Conservation (phyloP, 2,797 vertebrate genomes). For the Notolepis coatsorum region DNA sequence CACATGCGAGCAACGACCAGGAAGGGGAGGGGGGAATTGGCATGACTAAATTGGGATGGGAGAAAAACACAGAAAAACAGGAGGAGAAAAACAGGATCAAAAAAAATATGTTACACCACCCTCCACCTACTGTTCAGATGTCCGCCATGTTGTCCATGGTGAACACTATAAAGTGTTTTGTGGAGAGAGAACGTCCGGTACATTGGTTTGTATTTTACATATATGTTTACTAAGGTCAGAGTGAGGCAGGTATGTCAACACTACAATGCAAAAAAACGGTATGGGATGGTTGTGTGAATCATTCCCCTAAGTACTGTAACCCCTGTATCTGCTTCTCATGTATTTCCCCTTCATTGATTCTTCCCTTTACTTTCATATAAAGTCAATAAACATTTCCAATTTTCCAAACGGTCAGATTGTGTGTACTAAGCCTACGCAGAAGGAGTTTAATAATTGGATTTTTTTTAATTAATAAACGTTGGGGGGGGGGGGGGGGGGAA, state of each 20-base stretch:
- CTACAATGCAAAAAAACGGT: constrained; percentile 28
- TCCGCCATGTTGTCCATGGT: not conserved
- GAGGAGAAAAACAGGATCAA: too few relatives aligned
- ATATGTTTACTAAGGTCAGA: constrained; percentile 4
- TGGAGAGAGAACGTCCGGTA: not conserved
- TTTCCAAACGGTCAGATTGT: constrained; percentile 39
- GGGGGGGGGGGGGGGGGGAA: too few relatives aligned
- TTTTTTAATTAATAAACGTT: too few relatives aligned
- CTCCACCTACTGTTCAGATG: too few relatives aligned
- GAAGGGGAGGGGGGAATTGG: too few relatives aligned
- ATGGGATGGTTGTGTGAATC: constrained; percentile 32
- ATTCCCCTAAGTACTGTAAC: constrained; percentile 72
- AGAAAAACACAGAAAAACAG: too few relatives aligned
- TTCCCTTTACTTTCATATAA: constrained; percentile 67
- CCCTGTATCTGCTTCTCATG: constrained; percentile 48
- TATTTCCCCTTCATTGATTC: constrained; percentile 56
- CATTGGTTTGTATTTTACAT: not conserved
- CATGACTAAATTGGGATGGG: too few relatives aligned
- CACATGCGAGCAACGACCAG: too few relatives aligned
- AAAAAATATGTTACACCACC: too few relatives aligned
- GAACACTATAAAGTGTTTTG: not conserved
- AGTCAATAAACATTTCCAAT: constrained; percentile 79
- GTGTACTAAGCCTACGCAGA: too few relatives aligned
- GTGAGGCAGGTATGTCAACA: constrained; percentile 10
- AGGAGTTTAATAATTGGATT: too few relatives aligned